Evolutionary conservation across 2,888 invertebrate genomes (phyloP).

Genomic region (Philonicus albiceps): DNA sequence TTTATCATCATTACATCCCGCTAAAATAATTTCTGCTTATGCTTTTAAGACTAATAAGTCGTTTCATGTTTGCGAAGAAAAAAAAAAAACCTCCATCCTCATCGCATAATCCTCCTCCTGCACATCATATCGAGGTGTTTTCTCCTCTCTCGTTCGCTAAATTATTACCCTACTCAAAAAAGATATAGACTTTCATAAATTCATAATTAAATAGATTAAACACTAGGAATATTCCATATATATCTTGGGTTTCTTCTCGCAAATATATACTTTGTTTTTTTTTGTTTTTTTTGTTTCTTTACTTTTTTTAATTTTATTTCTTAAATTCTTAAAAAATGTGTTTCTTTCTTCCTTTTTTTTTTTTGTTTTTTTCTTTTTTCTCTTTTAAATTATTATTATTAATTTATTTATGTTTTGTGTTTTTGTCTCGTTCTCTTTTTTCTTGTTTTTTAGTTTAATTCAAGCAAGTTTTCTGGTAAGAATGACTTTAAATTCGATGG

Average conservation of each 20-base stretch:
- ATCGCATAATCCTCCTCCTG: no score
- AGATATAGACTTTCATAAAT: slow-evolving; percentile 6
- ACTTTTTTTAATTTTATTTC: no score
- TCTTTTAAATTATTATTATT: not conserved
- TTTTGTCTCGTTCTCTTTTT: not conserved
- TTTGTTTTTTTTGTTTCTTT: no score
- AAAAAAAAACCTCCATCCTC: no score
- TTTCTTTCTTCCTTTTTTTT: no score
- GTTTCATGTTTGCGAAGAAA: slow-evolving; percentile 21
- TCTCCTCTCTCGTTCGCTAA: no score
- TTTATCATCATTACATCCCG: not conserved
- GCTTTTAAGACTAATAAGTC: slow-evolving; percentile 32
- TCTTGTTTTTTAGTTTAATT: slow-evolving; percentile 76
- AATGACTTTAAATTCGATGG: slow-evolving; percentile 87
- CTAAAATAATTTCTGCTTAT: slow-evolving; percentile 20
- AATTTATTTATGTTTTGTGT: not conserved
- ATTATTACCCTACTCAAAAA: slow-evolving; percentile 8
- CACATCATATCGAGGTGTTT: no score
- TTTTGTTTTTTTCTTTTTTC: not conserved
- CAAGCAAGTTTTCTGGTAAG: slow-evolving; percentile 87
- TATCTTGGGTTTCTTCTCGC: slow-evolving; percentile 11
- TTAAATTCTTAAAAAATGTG: slow-evolving; percentile 26
- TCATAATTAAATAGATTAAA: slow-evolving; percentile 28
- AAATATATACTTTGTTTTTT: slow-evolving; percentile 3
- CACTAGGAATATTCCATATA: slow-evolving; percentile 37